These are phyloP conservation scores for Neocrepidodera transversa DNA, from an alignment of 2,888 invertebrate species.

Conservation along the genomic window DNA sequence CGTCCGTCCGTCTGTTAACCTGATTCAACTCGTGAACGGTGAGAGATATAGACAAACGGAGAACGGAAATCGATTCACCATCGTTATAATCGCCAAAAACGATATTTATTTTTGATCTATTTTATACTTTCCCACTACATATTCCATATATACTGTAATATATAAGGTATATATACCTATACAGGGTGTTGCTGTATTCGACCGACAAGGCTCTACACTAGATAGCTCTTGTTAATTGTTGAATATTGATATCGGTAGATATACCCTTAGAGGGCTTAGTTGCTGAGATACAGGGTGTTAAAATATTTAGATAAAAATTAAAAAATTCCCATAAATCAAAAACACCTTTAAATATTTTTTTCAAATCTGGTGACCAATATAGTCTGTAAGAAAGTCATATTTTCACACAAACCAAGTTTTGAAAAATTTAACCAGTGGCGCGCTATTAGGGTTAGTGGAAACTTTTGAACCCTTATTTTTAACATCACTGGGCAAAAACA, in stretches of 20 bases:
- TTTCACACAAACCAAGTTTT: background rate
- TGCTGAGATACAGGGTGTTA: background rate
- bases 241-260: background rate
- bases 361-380: background rate
- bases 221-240: background rate
- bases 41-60: too few relatives aligned
- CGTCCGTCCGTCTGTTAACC: too few relatives aligned
- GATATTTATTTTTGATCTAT: too few relatives aligned
- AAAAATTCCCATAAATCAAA: background rate
- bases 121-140: too few relatives aligned
- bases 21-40: too few relatives aligned
- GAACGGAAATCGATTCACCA: too few relatives aligned
- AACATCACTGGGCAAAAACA: background rate
- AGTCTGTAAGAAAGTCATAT: background rate
- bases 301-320: background rate
- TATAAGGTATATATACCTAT: background rate
- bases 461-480: background rate
- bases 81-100: too few relatives aligned
- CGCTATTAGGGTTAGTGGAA: background rate
- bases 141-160: too few relatives aligned
- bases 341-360: background rate
- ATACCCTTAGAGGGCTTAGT: background rate
- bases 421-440: background rate
- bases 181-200: background rate
- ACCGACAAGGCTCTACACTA: background rate